Conservation (phyloP, 92 coral and sea anemone species). For the Phenganax marumi region DNA sequence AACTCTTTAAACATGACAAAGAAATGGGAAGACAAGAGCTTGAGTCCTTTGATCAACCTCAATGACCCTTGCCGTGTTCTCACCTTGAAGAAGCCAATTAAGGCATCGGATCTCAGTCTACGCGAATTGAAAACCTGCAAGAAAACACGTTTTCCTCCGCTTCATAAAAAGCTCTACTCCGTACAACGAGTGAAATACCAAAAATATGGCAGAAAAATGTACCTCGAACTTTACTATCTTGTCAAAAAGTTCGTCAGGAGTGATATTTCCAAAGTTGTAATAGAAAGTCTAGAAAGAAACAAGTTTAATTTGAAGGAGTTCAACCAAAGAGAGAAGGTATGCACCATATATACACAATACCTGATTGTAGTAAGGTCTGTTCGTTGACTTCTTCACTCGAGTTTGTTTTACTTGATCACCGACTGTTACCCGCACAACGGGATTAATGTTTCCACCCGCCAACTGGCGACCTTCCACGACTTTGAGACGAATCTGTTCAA, state of each 20-base stretch:
- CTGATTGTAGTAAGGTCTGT: conserved; percentile 85
- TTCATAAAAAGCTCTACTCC: no score
- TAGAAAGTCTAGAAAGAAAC: conserved; percentile 68
- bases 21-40: conserved; percentile 41
- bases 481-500: conserved; percentile 69
- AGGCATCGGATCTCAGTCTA: conserved; percentile 67
- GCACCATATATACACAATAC: conserved; percentile 32
- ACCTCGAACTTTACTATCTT: conserved; percentile 83
- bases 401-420: conserved; percentile 75
- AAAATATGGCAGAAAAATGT: neutral
- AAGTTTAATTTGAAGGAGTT: neutral
- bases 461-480: conserved; percentile 86
- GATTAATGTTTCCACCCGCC: conserved; percentile 77
- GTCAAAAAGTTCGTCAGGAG: conserved; percentile 94
- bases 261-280: conserved; percentile 73
- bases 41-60: conserved; percentile 36
- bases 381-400: conserved; percentile 71
- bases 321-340: no score
- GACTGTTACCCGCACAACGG: conserved; percentile 73
- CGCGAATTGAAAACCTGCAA: conserved; percentile 70
- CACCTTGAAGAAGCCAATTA: conserved; percentile 89
- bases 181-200: neutral
- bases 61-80: neutral
- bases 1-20: conserved; percentile 44
- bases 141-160: neutral